phyloP scores from a whole-genome alignment of 2,888 invertebrate genomes.

The Sympetrum striolatum region DNA sequence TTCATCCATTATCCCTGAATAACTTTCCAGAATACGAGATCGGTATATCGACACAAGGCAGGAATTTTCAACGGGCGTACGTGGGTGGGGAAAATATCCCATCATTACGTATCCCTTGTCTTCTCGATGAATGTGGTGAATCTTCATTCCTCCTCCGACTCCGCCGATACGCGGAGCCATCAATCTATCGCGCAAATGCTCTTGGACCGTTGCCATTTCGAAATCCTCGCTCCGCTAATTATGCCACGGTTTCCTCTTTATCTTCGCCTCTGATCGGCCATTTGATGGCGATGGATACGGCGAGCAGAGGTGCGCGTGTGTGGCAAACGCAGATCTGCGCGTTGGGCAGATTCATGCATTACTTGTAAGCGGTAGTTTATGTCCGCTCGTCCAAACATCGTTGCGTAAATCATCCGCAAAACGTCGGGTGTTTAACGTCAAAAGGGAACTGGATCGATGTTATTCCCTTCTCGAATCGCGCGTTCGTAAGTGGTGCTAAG shows the following conservation, averaged over 20 bases:
- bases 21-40: too few species aligned
- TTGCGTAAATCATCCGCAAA: too few species aligned
- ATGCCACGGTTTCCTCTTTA: not conserved
- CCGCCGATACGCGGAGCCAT: not conserved
- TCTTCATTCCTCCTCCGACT: not conserved
- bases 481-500: too few species aligned
- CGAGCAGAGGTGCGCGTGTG: not conserved
- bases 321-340: not conserved
- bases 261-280: not conserved
- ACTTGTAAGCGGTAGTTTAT: not conserved
- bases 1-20: too few species aligned
- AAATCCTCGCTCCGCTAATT: not conserved
- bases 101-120: not conserved
- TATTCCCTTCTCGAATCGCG: too few species aligned
- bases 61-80: too few species aligned
- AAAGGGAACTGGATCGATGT: too few species aligned
- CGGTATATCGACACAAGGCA: too few species aligned
- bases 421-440: too few species aligned
- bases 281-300: not conserved
- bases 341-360: not conserved
- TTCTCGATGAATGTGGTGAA: not conserved
- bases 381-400: not conserved
- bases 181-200: not conserved
- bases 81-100: too few species aligned
- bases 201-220: not conserved